A percentile compares a stretch with the other conserved stretches of the same genome.
Evolutionary conservation across 2,113 vertebrate genomes (phyloP).

Genomic region (Brachirus orientalis): DNA sequence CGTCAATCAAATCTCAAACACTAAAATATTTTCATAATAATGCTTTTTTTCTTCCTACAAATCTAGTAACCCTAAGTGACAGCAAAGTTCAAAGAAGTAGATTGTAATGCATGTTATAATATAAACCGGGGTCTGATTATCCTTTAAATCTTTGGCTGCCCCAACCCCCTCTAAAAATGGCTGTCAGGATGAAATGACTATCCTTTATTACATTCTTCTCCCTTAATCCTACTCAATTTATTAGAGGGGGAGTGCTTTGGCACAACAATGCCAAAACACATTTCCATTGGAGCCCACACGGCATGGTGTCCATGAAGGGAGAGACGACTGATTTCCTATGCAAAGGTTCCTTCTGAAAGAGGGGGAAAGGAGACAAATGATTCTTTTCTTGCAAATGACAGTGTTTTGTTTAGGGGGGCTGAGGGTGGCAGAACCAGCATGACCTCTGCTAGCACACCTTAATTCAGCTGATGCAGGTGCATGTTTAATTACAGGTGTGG

Average conservation of each 20-base stretch:
- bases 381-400: conserved; percentile 78
- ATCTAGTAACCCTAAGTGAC: conserved; percentile 83
- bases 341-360: conserved; percentile 82
- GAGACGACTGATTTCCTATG: conserved; percentile 96
- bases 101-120: conserved; percentile 89
- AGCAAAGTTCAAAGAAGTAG: conserved; percentile 89
- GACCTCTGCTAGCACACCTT: conserved; percentile 70
- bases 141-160: conserved; percentile 87
- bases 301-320: conserved; percentile 93
- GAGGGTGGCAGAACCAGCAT: conserved; percentile 65
- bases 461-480: conserved; percentile 92
- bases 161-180: conserved; percentile 87
- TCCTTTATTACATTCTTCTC: conserved; percentile 90
- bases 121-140: conserved; percentile 92
- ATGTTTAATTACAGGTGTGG: conserved; percentile 95
- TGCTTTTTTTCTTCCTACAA: conserved; percentile 51
- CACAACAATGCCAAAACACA: conserved; percentile 94
- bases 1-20: conserved; percentile 71
- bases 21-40: conserved; percentile 71
- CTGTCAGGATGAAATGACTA: conserved; percentile 90
- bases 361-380: conserved; percentile 59
- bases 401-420: conserved; percentile 70
- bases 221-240: conserved; percentile 95
- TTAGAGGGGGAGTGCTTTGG: conserved; percentile 84
- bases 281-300: conserved; percentile 93